Base-by-base conservation (phyloP, 2,797 vertebrate species). In the Rhodeus uyekii region DNA sequence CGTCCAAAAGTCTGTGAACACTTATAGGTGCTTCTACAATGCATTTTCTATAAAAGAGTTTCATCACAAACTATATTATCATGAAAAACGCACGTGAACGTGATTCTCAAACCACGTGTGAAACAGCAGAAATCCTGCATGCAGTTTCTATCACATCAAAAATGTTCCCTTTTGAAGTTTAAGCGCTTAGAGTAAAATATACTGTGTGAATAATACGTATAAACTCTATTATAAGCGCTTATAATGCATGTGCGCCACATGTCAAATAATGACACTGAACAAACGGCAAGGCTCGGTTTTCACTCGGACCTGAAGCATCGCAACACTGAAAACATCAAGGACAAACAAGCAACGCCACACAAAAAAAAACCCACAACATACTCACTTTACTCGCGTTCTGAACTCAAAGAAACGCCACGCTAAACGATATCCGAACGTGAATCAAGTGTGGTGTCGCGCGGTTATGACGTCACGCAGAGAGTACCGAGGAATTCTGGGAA, bases 81-180 rank as follows among this genome's bases (percentile, higher is more conserved):
- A n/a, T 29, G 4, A 16, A 18, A 18, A 53, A 53, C 27, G 0
- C 2, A 24, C 13, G 8, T 55, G 71, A 36, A 38, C 48, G 9
- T 24, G n/a, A 24, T 24, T 44, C 14, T 24, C 39, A 36, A 61
- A 61, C 39, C 78, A 80, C 78, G 67, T 80, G 78, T 42, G 48
- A 58, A 24, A 16, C 19, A 39, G 53, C 24, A 29, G 3, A 53
- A 16, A 44, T 65, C 27, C 2, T 14, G 29, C 29, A 12, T n/a
- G 22, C 61, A 22, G n/a, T 12, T 55, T 53, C 3, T 65, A 8
- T 42, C 10, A 27, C 12, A 50, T 4, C 12, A 13, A 0, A 8
- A 58, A 22, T 14, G 19, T 38, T 44, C 5, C 10, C 9, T 39
- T 1, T 16, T 68, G 6, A 22, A 34, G 48, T n/a, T 14, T 42